A percentile compares a stretch with the other conserved stretches of the same genome.
phyloP scores from a whole-genome alignment of 2,888 invertebrate species.

The Fragum sueziense region DNA sequence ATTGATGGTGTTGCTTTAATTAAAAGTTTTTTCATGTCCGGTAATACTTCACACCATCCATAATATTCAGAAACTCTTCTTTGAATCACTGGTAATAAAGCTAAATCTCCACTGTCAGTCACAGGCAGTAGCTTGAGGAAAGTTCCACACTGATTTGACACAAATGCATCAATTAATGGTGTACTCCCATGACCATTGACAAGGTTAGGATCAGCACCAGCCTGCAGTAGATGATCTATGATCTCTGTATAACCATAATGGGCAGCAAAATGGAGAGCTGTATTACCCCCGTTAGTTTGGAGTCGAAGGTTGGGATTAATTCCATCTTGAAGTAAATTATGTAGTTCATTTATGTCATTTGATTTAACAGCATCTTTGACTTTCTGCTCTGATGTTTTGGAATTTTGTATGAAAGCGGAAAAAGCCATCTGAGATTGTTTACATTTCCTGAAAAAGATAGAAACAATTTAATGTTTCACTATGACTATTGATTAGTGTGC shows the following conservation, averaged over 20 bases:
- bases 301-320: constrained; percentile 56
- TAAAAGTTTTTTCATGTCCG: constrained; percentile 1
- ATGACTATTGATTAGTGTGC: too few species aligned
- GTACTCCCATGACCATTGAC: constrained; percentile 59
- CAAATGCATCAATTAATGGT: constrained; percentile 54
- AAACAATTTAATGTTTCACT: too few species aligned
- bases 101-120: not conserved
- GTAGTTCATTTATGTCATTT: constrained; percentile 55
- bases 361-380: constrained; percentile 56
- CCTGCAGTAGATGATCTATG: constrained; percentile 51
- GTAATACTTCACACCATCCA: not conserved
- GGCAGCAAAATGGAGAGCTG: constrained; percentile 64
- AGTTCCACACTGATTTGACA: constrained; percentile 44
- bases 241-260: constrained; percentile 39
- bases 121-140: constrained; percentile 47
- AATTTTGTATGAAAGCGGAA: constrained; percentile 21
- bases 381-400: constrained; percentile 48
- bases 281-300: constrained; percentile 63
- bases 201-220: constrained; percentile 53
- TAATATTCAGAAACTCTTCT: not conserved
- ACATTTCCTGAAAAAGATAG: too few species aligned
- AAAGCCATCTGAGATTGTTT: constrained; percentile 23
- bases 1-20: not conserved
- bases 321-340: constrained; percentile 54
- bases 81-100: not conserved